phyloP scores from a whole-genome alignment of 2,888 invertebrate genomes.

The Carpatolechia fugitivella region DNA sequence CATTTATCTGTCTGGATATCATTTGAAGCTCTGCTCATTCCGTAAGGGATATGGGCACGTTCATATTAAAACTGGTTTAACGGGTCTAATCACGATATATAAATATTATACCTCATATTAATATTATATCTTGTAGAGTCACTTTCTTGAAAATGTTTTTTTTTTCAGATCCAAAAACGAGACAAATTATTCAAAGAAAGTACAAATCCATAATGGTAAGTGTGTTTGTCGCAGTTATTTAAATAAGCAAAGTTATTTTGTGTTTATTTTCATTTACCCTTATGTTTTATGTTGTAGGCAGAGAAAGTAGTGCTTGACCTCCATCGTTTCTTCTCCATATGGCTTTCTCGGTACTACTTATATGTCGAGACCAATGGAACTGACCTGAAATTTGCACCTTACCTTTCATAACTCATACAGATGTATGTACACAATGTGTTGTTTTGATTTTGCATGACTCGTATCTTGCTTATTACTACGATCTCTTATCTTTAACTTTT shows the following conservation, averaged over 20 bases:
- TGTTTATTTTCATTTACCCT: constrained; percentile 44
- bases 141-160: not conserved
- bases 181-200: constrained; percentile 96
- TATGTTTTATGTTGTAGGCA: constrained; percentile 83
- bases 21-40: too few relatives aligned
- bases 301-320: constrained; percentile 86
- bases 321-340: constrained; percentile 89
- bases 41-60: too few relatives aligned
- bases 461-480: not conserved
- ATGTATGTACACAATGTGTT: constrained; percentile 64
- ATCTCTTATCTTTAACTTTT: not conserved
- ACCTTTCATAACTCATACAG: constrained; percentile 59
- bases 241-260: constrained; percentile 30
- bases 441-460: constrained; percentile 43
- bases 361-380: constrained; percentile 58
- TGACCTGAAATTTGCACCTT: constrained; percentile 60
- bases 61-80: too few relatives aligned
- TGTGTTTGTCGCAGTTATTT: constrained; percentile 28
- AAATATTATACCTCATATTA: too few relatives aligned
- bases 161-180: constrained; percentile 95
- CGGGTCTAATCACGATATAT: too few relatives aligned
- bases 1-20: too few relatives aligned
- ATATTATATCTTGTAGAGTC: too few relatives aligned
- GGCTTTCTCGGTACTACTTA: constrained; percentile 73
- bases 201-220: constrained; percentile 99